Percentiles rank a stretch among this genome's conserved stretches.
These are phyloP conservation scores for Lochmaea capreae DNA, from an alignment of 2,888 invertebrate genomes.

Conservation along the genomic window DNA sequence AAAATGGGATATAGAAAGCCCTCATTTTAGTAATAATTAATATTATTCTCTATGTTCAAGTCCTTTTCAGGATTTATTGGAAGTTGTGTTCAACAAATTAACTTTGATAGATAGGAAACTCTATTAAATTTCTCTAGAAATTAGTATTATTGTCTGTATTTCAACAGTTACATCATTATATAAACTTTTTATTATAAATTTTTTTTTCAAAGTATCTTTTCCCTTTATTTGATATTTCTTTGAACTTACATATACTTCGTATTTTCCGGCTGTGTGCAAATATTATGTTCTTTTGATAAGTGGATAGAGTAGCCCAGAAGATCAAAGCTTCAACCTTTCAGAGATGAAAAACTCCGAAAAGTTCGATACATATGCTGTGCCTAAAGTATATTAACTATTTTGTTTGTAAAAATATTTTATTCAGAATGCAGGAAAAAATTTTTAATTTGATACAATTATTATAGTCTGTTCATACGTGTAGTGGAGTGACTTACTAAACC, in stretches of 20 bases:
- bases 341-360: constrained; percentile 18
- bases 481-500: too few relatives aligned
- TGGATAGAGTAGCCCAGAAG: constrained; percentile 17
- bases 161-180: too few relatives aligned
- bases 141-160: too few relatives aligned
- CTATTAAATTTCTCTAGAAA: too few relatives aligned
- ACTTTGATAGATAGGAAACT: too few relatives aligned
- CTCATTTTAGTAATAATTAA: constrained; percentile 8
- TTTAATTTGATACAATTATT: neutral
- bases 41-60: neutral
- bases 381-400: constrained; percentile 10
- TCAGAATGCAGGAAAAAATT: neutral
- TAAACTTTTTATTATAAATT: too few relatives aligned
- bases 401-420: neutral
- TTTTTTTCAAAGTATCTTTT: neutral
- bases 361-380: constrained; percentile 10
- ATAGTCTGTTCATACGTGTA: too few relatives aligned
- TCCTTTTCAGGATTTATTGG: neutral
- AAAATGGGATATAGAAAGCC: neutral
- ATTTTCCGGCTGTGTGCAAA: constrained; percentile 30
- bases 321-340: constrained; percentile 24
- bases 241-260: constrained; percentile 15
- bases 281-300: constrained; percentile 31
- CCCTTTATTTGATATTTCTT: constrained; percentile 20
- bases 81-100: neutral